Evolutionary conservation across 1,140 invertebrate genomes (phyloP).

Genomic region (Cryptotermes secundus): DNA sequence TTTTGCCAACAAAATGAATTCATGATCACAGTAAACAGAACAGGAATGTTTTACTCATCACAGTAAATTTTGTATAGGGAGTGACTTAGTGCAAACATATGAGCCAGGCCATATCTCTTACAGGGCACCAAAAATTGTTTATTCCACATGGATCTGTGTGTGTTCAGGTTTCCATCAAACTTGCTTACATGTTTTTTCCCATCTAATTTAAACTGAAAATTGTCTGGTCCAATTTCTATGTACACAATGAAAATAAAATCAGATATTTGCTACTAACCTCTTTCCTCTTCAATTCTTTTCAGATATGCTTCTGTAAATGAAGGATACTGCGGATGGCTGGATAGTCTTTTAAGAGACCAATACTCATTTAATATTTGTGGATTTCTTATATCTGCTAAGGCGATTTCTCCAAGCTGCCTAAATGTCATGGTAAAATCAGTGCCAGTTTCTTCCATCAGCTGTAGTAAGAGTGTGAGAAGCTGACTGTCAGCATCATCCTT

Average conservation of each 20-base stretch:
- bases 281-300: not conserved
- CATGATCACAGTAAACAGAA: too few relatives aligned
- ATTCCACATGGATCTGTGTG: too few relatives aligned
- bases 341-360: slow-evolving; percentile 52
- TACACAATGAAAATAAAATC: not conserved
- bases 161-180: too few relatives aligned
- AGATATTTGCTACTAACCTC: not conserved
- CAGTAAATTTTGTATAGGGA: too few relatives aligned
- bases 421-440: slow-evolving; percentile 66
- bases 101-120: too few relatives aligned
- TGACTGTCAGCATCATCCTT: slow-evolving; percentile 48
- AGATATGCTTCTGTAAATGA: slow-evolving; percentile 46
- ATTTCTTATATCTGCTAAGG: slow-evolving; percentile 47
- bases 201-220: not conserved
- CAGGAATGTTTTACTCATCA: too few relatives aligned
- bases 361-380: slow-evolving; percentile 45
- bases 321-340: slow-evolving; percentile 48
- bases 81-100: too few relatives aligned
- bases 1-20: too few relatives aligned
- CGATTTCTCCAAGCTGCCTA: slow-evolving; percentile 56
- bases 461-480: slow-evolving; percentile 56
- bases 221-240: not conserved
- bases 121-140: too few relatives aligned
- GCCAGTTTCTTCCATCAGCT: slow-evolving; percentile 61
- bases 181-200: not conserved